These are phyloP conservation scores for Chaunax sp. DNA, from an alignment of 2,797 vertebrate genomes.

Conservation along the genomic window DNA sequence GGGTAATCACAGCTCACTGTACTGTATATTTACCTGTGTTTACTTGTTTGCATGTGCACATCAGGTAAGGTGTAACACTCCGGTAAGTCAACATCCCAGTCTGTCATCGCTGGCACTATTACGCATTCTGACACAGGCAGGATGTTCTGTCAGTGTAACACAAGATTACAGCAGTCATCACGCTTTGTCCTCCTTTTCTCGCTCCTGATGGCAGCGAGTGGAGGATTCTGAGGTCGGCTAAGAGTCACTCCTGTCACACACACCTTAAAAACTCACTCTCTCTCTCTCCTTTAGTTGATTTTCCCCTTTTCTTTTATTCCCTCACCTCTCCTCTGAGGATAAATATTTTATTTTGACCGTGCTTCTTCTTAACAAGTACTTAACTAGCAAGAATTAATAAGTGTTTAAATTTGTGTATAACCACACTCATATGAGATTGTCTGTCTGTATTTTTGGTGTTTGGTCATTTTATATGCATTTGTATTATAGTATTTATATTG, in stretches of 20 bases:
- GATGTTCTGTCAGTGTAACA: conserved; percentile 30
- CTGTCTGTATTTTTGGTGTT: background rate
- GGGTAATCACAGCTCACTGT: conserved; percentile 34
- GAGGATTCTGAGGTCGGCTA: conserved; percentile 40
- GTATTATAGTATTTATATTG: background rate
- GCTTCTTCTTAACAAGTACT: conserved; percentile 12
- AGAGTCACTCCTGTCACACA: conserved; percentile 50
- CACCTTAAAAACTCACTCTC: conserved; percentile 5
- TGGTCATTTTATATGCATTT: background rate
- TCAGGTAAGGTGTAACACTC: conserved; percentile 32
- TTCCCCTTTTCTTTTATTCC: conserved; percentile 1
- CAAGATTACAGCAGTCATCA: conserved; percentile 2
- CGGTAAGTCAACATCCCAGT: conserved; percentile 35
- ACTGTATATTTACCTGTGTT: conserved; percentile 27
- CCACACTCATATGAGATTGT: background rate
- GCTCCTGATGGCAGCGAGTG: background rate
- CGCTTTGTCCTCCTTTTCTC: conserved; percentile 2
- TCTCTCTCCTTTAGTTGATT: conserved; percentile 3
- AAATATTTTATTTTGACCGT: conserved; percentile 48
- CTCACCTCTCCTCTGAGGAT: conserved; percentile 31
- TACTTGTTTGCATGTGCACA: conserved; percentile 27
- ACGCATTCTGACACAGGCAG: conserved; percentile 26
- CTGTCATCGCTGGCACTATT: conserved; percentile 24
- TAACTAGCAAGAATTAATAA: background rate
- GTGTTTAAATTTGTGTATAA: background rate